Evolutionary conservation across 2,797 vertebrate species (phyloP).

Genomic region (Centropyge bicolor): DNA sequence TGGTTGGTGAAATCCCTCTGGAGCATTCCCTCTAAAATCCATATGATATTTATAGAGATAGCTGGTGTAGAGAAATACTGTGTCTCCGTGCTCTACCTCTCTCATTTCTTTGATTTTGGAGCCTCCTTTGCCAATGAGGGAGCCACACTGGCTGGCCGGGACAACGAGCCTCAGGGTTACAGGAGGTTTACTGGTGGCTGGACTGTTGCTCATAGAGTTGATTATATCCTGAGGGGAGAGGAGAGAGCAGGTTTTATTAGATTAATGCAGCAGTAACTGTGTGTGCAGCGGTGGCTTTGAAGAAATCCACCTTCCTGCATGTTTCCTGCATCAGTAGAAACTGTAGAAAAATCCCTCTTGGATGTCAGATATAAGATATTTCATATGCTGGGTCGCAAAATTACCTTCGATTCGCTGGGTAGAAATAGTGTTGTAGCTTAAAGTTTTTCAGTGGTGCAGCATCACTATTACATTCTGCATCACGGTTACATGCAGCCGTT

Average conservation of each 20-base stretch:
- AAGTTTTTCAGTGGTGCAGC: too few species aligned
- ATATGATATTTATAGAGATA: background rate
- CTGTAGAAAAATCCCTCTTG: too few species aligned
- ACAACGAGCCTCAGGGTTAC: slow-evolving; percentile 94
- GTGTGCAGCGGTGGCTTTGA: background rate
- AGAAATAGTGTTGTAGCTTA: too few species aligned
- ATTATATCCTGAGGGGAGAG: slow-evolving; percentile 91
- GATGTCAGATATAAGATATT: too few species aligned
- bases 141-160: slow-evolving; percentile 95
- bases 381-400: too few species aligned
- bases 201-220: slow-evolving; percentile 98
- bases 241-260: background rate
- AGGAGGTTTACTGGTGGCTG: slow-evolving; percentile 95
- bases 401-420: too few species aligned
- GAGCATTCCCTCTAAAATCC: background rate
- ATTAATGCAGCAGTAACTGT: background rate
- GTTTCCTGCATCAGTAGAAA: background rate
- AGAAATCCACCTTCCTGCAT: slow-evolving; percentile 8
- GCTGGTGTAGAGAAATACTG: background rate
- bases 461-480: background rate
- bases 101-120: slow-evolving; percentile 98
- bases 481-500: background rate
- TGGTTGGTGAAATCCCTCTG: background rate
- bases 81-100: slow-evolving; percentile 85
- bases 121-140: slow-evolving; percentile 95